These are phyloP conservation scores for Leptocoma aspasia DNA, from an alignment of 2,113 vertebrate genomes.

Conservation along the genomic window DNA sequence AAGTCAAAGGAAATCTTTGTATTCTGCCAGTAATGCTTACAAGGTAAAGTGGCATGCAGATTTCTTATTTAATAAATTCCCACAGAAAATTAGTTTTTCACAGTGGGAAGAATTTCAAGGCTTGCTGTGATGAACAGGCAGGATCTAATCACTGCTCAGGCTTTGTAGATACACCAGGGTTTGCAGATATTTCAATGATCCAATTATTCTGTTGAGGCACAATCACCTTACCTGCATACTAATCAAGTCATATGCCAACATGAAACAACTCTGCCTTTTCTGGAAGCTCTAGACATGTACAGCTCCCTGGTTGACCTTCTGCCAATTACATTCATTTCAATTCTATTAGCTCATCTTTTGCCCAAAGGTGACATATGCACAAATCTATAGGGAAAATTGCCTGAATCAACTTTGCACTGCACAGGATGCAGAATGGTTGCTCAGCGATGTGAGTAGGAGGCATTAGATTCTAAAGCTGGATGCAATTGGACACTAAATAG, in stretches of 20 bases:
- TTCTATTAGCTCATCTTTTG: constrained; percentile 79
- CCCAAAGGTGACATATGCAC: constrained; percentile 74
- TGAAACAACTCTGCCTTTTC: constrained; percentile 67
- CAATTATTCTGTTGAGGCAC: constrained; percentile 81
- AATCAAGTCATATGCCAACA: constrained; percentile 67
- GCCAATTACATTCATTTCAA: constrained; percentile 77
- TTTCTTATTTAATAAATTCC: constrained; percentile 87
- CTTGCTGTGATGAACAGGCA: constrained; percentile 76
- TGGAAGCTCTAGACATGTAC: constrained; percentile 60
- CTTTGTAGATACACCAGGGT: constrained; percentile 83
- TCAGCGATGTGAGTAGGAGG: background rate
- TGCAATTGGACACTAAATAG: constrained; percentile 25
- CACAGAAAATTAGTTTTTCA: constrained; percentile 87
- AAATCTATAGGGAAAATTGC: constrained; percentile 51
- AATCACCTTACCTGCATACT: constrained; percentile 79
- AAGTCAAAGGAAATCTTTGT: constrained; percentile 75
- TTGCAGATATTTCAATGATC: constrained; percentile 79
- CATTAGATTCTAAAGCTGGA: background rate
- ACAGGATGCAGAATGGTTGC: background rate
- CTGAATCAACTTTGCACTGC: constrained; percentile 35
- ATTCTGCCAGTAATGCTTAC: constrained; percentile 69
- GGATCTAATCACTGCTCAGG: constrained; percentile 82
- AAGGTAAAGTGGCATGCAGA: constrained; percentile 82
- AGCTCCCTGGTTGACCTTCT: constrained; percentile 71
- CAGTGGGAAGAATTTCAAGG: constrained; percentile 85